A percentile compares a stretch with the other conserved stretches of the same genome.
Conservation (phyloP, 2,888 invertebrate genomes). For the Pyrrhosoma nymphula region DNA sequence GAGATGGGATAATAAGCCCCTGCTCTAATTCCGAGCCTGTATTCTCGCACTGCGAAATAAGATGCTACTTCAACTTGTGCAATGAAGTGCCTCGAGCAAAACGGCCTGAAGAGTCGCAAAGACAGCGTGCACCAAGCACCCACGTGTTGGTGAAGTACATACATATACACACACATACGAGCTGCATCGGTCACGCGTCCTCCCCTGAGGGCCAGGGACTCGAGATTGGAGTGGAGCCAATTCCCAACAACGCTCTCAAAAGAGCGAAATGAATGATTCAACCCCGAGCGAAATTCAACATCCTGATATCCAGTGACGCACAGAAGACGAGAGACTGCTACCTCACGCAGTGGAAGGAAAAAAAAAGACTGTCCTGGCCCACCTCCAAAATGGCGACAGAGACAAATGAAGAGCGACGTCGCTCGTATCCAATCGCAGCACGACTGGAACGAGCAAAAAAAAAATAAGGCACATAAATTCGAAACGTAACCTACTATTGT, state of each 20-base stretch:
- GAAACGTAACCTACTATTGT: too few species aligned
- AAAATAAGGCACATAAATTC: too few species aligned
- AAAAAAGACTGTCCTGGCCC: not conserved
- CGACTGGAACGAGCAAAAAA: not conserved
- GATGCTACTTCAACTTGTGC: too few species aligned
- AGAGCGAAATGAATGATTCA: not conserved
- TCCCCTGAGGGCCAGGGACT: not conserved
- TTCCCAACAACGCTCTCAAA: not conserved
- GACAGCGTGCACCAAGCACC: too few species aligned
- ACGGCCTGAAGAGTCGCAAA: too few species aligned
- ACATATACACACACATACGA: not conserved
- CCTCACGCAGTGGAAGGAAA: not conserved
- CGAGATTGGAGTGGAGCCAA: not conserved
- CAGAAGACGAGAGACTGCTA: not conserved
- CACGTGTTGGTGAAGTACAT: too few species aligned
- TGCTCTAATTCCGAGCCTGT: too few species aligned
- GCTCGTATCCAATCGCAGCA: not conserved
- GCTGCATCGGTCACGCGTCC: not conserved
- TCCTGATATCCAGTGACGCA: constrained; percentile 17
- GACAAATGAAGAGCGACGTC: not conserved
- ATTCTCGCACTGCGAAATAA: too few species aligned
- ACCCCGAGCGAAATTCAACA: not conserved
- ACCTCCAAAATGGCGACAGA: not conserved
- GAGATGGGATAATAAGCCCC: too few species aligned
- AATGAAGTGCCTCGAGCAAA: too few species aligned